Evolutionary conservation across 1,140 invertebrate species (phyloP).

Genomic region (Pseudobourletiella spinata): DNA sequence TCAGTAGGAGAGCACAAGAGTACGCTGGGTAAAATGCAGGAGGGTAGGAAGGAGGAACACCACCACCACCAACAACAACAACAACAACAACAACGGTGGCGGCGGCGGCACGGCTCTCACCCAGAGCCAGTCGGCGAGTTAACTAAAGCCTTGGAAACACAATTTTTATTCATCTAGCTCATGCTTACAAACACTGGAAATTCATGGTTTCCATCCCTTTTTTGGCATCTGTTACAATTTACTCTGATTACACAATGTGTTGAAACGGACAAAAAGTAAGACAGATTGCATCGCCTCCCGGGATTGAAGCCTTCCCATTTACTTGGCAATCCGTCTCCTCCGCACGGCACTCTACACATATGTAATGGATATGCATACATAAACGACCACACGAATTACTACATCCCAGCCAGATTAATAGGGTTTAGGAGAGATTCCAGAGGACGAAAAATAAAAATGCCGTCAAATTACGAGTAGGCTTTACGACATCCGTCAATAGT

Average conservation of each 20-base stretch:
- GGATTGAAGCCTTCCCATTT: too few species aligned
- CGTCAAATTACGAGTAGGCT: too few species aligned
- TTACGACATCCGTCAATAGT: too few species aligned
- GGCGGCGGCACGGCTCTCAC: neutral
- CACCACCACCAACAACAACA: neutral
- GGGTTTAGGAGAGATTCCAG: too few species aligned
- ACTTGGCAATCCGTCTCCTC: too few species aligned
- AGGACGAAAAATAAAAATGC: too few species aligned
- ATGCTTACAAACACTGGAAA: neutral
- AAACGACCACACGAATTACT: too few species aligned
- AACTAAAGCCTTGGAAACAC: neutral
- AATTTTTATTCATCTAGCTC: neutral
- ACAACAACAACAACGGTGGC: neutral
- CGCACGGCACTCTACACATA: too few species aligned
- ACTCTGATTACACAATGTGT: neutral
- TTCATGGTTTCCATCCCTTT: neutral
- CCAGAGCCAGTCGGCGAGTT: neutral
- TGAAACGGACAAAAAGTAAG: too few species aligned
- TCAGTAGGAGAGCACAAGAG: neutral
- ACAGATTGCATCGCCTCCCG: too few species aligned
- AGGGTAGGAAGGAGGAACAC: neutral
- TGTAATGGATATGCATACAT: too few species aligned
- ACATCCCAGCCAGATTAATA: too few species aligned
- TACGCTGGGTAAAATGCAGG: neutral
- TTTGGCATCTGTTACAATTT: neutral